Base-by-base conservation (phyloP, 2,888 invertebrate species). In the Leptinotarsa juncta region DNA sequence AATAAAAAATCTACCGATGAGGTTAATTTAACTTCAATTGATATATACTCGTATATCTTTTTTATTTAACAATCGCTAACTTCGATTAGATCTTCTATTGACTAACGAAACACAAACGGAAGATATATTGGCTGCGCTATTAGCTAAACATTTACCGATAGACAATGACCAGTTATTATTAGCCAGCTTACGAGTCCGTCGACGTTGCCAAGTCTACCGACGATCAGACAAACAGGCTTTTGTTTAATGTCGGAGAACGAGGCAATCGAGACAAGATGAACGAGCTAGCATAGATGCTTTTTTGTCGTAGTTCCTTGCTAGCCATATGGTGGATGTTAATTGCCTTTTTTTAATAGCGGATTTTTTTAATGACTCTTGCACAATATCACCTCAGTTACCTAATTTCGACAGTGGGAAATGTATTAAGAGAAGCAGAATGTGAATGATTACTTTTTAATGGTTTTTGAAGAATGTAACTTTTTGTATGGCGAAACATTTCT, bases 301-400 rank as follows among this genome's bases (percentile, higher is more conserved):
- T 55, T 42, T 16, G 62, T 62, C 26, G 65, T 65, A 26, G 65
- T 70, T 62, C 42, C 50, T 62, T 60, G 70, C 51, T 65, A 2
- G 65, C 70, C 65, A 70, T 70, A 70, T 70, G 70, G 65, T 65
- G n/a, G 23, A 70, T 65, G 70, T 70, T 70, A 65, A 70, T 70
- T 65, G 32, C 32, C 50, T 32, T 70, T 70, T 70, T 70, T 70
- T 65, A 69, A 70, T 65, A n/a, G 65, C 62, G 70, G 51, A 70
- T 49, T 62, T 70, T 70, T 70, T 65, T 15, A 70, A 70, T 50
- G 51, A 32, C 20, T 70, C 65, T 70, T 70, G 70, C 65, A 65
- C 57, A 69, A 53, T 49, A 70, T 53, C 53, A 65, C 62, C 62
- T 62, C 70, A 70, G 65, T 70, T 70, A 70, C 65, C 70, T 70